Base-by-base conservation (phyloP, 2,113 vertebrate species). In the Arothron firmamentum region DNA sequence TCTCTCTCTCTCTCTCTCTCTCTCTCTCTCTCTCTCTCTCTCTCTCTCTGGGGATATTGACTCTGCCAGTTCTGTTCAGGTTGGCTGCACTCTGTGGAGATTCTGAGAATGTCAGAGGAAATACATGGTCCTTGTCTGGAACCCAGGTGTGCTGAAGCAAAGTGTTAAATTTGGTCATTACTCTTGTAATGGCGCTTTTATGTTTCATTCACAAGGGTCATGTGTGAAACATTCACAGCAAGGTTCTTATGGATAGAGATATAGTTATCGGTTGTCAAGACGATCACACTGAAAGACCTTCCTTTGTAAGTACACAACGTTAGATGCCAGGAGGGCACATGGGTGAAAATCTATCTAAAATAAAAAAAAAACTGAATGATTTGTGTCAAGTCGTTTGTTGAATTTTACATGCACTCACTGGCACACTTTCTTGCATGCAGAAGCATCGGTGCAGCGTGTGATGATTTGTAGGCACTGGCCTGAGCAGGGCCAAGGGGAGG, bases 131-230 rank as follows among this genome's bases (percentile, higher is more conserved):
- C 74, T 72, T 59, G 79, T 70, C 67, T 72, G 77, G 85, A 81
- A 79, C 85, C 85, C 86, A 86, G 88, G 86, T 88, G 86, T 84
- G 85, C 77, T 38, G 78, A 83, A 79, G 79, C 74, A 81, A 85
- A 86, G 80, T 85, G 87, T 85, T 89, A 85, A 86, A 87, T 88
- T 83, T 87, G 81, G 75, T 88, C 87, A 89, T 89, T 88, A 86
- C 80, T 89, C 80, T 75, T 80, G 67, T 84, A 84, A 89, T 86
- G 73, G 81, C 69, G 79, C 70, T 77, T 85, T 82, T 82, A 82
- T 72, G 80, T 81, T 81, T 83, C 49, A 49, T 66, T 82, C 73
- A 19, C 70, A 72, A 53, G 80, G 85, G 83, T 84, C 85, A 74
- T 67, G 68, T 80, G 74, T 70, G 74, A 58, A 52, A 34, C 52